phyloP scores from a whole-genome alignment of 2,113 vertebrate genomes.

The Spheniscus mendiculus region DNA sequence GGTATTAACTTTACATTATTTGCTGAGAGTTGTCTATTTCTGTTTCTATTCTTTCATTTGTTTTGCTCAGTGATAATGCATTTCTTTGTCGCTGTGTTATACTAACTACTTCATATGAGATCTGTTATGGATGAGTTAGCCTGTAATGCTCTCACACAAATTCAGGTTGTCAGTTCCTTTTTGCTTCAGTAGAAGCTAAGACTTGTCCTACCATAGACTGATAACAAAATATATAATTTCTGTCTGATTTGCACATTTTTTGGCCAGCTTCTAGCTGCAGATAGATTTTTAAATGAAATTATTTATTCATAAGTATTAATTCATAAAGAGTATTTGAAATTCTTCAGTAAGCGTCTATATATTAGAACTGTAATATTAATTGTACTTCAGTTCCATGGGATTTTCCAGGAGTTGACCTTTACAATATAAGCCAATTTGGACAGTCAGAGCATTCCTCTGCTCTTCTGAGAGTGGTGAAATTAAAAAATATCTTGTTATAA shows the following conservation, averaged over 20 bases:
- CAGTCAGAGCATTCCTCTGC: neutral
- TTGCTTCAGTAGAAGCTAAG: neutral
- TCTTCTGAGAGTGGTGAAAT: neutral
- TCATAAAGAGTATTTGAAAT: neutral
- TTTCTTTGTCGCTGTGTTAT: neutral
- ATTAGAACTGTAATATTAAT: neutral
- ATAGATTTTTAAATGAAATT: neutral
- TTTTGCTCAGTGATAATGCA: neutral
- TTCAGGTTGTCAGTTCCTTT: neutral
- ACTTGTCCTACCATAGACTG: neutral
- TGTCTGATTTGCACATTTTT: neutral
- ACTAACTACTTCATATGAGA: neutral
- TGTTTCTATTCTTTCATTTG: neutral
- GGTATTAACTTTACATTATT: neutral
- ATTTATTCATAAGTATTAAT: neutral
- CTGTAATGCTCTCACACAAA: neutral
- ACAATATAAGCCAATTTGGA: neutral
- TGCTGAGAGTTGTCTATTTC: neutral
- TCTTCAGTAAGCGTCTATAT: neutral
- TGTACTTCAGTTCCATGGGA: neutral
- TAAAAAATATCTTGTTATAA: neutral
- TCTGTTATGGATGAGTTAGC: neutral
- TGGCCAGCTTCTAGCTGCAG: neutral
- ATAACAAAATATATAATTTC: neutral
- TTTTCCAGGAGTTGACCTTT: constrained; percentile 7